phyloP scores from a whole-genome alignment of 1,140 invertebrate species.

The Zaprionus capensis region DNA sequence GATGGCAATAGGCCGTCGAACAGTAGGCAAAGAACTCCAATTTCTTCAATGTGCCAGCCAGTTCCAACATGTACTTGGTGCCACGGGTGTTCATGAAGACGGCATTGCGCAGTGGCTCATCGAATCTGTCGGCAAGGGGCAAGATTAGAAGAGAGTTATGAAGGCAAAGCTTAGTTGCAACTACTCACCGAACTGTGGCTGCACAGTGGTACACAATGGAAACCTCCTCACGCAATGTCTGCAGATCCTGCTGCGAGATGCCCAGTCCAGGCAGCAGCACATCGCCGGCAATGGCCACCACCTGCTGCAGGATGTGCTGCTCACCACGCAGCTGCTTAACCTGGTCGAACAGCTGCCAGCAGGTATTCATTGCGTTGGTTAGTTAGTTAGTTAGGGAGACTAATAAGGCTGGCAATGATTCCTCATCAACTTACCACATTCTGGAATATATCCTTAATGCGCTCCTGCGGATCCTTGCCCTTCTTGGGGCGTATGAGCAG shows the following conservation, averaged over 20 bases:
- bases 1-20: constrained; percentile 88
- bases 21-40: constrained; percentile 87
- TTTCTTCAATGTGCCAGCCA: constrained; percentile 91
- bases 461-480: constrained; percentile 89
- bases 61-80: constrained; percentile 89
- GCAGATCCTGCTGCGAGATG: constrained; percentile 88
- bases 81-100: constrained; percentile 91
- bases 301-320: constrained; percentile 87
- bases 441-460: constrained; percentile 89
- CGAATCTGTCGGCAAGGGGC: constrained; percentile 85
- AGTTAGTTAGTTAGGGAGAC: constrained; percentile 21
- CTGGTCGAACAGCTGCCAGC: constrained; percentile 90
- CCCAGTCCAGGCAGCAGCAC: constrained; percentile 90
- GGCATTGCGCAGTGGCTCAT: constrained; percentile 90
- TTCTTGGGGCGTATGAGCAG: constrained; percentile 92
- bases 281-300: constrained; percentile 91
- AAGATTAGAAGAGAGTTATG: not conserved
- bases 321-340: constrained; percentile 87
- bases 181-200: constrained; percentile 89
- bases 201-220: constrained; percentile 95
- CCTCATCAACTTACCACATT: constrained; percentile 86
- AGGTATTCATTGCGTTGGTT: constrained; percentile 17
- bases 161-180: not conserved
- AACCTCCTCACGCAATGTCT: constrained; percentile 89
- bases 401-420: constrained; percentile 36